These are phyloP conservation scores for Cyclina sinensis DNA, from an alignment of 1,140 invertebrate genomes.

Conservation along the genomic window DNA sequence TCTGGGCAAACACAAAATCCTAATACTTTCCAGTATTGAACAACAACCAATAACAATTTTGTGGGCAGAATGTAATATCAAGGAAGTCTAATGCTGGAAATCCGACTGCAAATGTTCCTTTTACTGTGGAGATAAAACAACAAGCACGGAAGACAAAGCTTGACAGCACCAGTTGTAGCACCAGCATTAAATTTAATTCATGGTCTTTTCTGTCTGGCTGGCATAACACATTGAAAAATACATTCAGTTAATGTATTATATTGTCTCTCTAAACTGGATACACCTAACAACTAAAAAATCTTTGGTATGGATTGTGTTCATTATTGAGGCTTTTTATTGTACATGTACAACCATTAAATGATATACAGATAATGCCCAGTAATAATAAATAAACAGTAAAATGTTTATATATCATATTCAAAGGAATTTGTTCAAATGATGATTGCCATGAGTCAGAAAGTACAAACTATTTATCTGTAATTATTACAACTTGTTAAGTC, in stretches of 20 bases:
- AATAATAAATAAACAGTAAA: not conserved
- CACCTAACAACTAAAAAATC: too few species aligned
- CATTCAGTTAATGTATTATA: too few species aligned
- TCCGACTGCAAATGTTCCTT: not conserved
- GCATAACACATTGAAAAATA: too few species aligned
- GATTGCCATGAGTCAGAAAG: not conserved
- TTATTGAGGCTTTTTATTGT: too few species aligned
- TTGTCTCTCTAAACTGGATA: too few species aligned
- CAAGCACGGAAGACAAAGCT: not conserved
- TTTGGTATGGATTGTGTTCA: too few species aligned
- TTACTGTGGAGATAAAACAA: not conserved
- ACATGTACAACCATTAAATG: too few species aligned
- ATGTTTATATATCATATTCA: not conserved
- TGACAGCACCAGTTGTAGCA: not conserved
- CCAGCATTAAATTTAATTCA: too few species aligned
- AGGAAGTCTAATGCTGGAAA: conserved; percentile 52
- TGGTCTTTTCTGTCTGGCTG: too few species aligned
- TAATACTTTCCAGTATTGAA: conserved; percentile 53
- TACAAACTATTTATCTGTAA: not conserved
- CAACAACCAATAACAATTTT: conserved; percentile 54
- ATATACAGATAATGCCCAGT: too few species aligned
- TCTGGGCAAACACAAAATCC: conserved; percentile 62
- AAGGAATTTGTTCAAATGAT: not conserved
- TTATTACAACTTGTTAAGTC: not conserved
- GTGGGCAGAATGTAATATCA: conserved; percentile 45